Conservation (phyloP, 1,140 invertebrate genomes). For the Capitella teleta region DNA sequence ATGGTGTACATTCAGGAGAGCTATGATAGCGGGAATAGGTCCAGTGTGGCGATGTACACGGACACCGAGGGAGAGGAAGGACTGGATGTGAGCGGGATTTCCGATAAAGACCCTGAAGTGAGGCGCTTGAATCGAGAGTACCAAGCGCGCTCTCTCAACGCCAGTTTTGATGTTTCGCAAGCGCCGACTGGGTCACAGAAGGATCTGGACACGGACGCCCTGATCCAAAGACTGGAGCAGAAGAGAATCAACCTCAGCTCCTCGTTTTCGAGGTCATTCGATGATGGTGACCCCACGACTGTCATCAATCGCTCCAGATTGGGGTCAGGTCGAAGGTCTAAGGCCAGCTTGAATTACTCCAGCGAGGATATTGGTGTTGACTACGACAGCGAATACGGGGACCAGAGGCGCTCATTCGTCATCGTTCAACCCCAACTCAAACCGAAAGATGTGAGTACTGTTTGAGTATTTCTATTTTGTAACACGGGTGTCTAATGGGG, state of each 20-base stretch:
- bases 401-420: conserved; percentile 6
- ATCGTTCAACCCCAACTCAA: conserved; percentile 8
- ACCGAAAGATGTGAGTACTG: neutral
- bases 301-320: neutral
- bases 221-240: neutral
- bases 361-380: neutral
- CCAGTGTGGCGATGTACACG: too few species aligned
- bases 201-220: neutral
- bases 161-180: conserved; percentile 9
- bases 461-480: too few species aligned
- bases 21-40: too few species aligned
- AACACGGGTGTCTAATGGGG: too few species aligned
- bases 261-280: neutral
- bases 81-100: conserved; percentile 6
- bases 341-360: neutral
- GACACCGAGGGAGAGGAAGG: conserved; percentile 7
- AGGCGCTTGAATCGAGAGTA: conserved; percentile 12
- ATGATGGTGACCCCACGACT: neutral
- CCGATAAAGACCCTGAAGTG: conserved; percentile 10
- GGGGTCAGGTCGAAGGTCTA: neutral
- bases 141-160: conserved; percentile 7
- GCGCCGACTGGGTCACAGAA: neutral
- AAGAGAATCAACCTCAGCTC: neutral
- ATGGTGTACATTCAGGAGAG: conserved; percentile 11
- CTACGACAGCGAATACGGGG: neutral